A percentile compares a stretch with the other conserved stretches of the same genome.
These are phyloP conservation scores for Rotaria socialis DNA, from an alignment of 2,888 invertebrate species.

Conservation along the genomic window DNA sequence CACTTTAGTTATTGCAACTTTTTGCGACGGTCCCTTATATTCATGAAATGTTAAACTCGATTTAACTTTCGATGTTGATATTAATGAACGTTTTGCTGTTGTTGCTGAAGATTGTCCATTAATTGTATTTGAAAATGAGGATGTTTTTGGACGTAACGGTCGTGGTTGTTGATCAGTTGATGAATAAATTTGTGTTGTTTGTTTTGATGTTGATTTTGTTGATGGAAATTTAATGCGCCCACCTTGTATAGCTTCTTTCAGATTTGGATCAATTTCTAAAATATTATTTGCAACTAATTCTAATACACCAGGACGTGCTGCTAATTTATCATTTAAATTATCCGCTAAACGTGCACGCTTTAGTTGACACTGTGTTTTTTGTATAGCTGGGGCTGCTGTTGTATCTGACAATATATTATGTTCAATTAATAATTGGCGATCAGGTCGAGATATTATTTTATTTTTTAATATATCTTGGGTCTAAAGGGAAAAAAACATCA, in stretches of 20 bases:
- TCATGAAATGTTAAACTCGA: slow-evolving; percentile 44
- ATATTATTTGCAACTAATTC: slow-evolving; percentile 96
- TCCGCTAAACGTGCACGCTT: slow-evolving; percentile 90
- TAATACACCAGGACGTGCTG: slow-evolving; percentile 89
- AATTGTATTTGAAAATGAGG: background rate
- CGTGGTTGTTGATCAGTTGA: background rate
- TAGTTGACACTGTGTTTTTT: slow-evolving; percentile 90
- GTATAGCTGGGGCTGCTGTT: slow-evolving; percentile 79
- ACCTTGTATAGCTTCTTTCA: slow-evolving; percentile 32
- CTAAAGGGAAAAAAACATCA: background rate
- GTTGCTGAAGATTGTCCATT: background rate
- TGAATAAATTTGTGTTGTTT: too few relatives aligned
- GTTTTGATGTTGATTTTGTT: background rate
- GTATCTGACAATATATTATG: slow-evolving; percentile 80
- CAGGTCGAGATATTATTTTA: slow-evolving; percentile 90
- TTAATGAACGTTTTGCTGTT: background rate
- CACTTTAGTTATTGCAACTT: slow-evolving; percentile 36
- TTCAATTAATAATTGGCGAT: slow-evolving; percentile 84
- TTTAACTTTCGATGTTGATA: slow-evolving; percentile 27
- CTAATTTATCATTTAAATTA: slow-evolving; percentile 88
- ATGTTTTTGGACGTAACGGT: slow-evolving; percentile 16
- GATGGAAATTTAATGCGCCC: background rate
- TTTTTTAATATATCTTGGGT: slow-evolving; percentile 74
- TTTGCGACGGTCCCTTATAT: slow-evolving; percentile 45
- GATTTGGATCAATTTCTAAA: slow-evolving; percentile 59